Evolutionary conservation across 2,888 invertebrate species (phyloP).

Genomic region (Steromphala cineraria): DNA sequence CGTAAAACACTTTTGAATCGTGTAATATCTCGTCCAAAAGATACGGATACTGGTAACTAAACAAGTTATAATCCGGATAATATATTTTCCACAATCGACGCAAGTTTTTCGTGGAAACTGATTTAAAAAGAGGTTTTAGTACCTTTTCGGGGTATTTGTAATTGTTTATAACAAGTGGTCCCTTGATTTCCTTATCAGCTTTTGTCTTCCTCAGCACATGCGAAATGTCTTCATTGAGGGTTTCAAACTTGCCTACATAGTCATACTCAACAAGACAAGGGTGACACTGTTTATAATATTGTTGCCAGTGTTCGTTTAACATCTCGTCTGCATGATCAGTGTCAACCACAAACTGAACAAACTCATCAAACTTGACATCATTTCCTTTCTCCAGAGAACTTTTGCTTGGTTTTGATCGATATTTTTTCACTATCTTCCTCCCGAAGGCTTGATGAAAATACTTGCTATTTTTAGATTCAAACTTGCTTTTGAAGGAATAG

Average conservation of each 20-base stretch:
- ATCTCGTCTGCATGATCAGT: constrained; percentile 24
- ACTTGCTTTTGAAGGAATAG: constrained; percentile 91
- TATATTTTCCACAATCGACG: constrained; percentile 78
- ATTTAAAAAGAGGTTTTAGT: constrained; percentile 78
- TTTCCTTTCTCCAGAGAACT: constrained; percentile 37
- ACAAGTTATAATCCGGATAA: constrained; percentile 86
- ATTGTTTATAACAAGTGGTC: constrained; percentile 27
- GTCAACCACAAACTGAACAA: constrained; percentile 39
- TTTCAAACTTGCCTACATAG: constrained; percentile 91
- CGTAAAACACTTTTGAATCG: constrained; percentile 27
- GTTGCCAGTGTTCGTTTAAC: constrained; percentile 89
- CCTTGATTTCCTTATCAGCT: constrained; percentile 30
- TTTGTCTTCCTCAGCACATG: constrained; percentile 27
- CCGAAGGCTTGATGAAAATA: constrained; percentile 76
- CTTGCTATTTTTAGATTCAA: constrained; percentile 76
- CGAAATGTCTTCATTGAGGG: constrained; percentile 75
- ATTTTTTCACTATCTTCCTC: constrained; percentile 40
- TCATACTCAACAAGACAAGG: constrained; percentile 91
- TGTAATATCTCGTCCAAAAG: constrained; percentile 32
- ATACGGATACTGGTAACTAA: constrained; percentile 80
- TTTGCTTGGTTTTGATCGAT: constrained; percentile 33
- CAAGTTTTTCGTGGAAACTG: constrained; percentile 80
- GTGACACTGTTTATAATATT: constrained; percentile 86
- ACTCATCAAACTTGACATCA: constrained; percentile 42
- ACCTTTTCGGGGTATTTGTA: constrained; percentile 30